phyloP scores from a whole-genome alignment of 1,140 invertebrate species.

The Solenopsis invicta region DNA sequence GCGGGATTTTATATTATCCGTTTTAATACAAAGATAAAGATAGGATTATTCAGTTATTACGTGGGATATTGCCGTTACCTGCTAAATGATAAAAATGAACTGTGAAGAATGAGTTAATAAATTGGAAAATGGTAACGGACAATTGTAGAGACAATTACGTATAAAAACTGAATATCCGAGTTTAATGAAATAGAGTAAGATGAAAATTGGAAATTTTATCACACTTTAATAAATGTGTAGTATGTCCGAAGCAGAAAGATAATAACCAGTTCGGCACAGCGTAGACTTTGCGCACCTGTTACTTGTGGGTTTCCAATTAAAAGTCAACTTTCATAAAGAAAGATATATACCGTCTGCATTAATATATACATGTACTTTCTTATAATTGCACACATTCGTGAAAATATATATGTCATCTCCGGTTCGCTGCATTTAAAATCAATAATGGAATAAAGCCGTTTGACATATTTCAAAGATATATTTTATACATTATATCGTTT shows the following conservation, averaged over 20 bases:
- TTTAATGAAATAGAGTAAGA: conserved; percentile 42
- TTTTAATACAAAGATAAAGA: not conserved
- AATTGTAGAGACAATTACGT: conserved; percentile 55
- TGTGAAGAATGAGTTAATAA: not conserved
- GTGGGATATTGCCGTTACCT: not conserved
- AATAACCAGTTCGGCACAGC: conserved; percentile 58
- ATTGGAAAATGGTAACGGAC: conserved; percentile 15
- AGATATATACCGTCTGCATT: conserved; percentile 2
- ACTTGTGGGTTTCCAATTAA: conserved; percentile 66
- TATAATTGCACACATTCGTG: not conserved
- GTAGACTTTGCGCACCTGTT: conserved; percentile 67
- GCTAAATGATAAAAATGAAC: conserved; percentile 21
- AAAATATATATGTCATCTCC: not conserved
- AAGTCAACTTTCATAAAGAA: conserved; percentile 55
- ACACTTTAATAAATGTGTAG: conserved; percentile 65
- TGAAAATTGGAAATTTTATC: conserved; percentile 70
- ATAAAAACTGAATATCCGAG: conserved; percentile 29
- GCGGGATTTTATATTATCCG: not conserved
- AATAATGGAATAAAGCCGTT: not conserved
- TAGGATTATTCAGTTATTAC: not conserved
- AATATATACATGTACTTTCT: conserved; percentile 61
- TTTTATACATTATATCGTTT: not conserved
- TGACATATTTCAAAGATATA: not conserved
- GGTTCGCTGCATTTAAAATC: not conserved
- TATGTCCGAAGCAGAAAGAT: conserved; percentile 57